Base-by-base conservation (phyloP, 2,113 vertebrate species). In the Solenodon paradoxus region DNA sequence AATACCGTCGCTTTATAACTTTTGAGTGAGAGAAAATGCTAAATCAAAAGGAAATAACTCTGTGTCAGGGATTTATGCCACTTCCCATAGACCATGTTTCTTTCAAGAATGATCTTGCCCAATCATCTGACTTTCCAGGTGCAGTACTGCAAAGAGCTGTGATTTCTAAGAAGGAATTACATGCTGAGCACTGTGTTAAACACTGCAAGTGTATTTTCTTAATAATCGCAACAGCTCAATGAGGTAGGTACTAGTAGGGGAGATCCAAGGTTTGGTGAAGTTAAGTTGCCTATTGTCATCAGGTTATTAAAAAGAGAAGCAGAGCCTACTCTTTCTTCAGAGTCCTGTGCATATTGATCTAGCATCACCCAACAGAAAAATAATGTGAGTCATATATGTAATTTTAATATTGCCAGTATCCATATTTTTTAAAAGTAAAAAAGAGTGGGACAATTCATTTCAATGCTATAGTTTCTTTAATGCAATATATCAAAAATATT, bases 21-120 rank as follows among this genome's bases (percentile, higher is more conserved):
- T n/a, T 53, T 61, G 75, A 81, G 79, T 93, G 68, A 66, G 49
- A n/a, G 45, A 80, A 80, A 92, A 92, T 63, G 35, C 59, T 9
- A 80, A 80, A 66, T 90, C 47, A 38, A 75, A 95, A 95, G 87
- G n/a, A 95, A 95, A 83, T 4, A 47, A 71, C 15, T 92, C 74
- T 13, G 45, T 69, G 38, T 80, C 19, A 68, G 26, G 42, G 20
- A 83, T 84, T 63, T 84, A 61, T 78, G 64, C 66, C 47, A 35
- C 93, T 68, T 79, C 53, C 75, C 40, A 30, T 19, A 17, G 22
- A 49, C 7, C 10, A 26, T 79, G 66, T 84, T 85, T 38, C 32
- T 66, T 15, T 92, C 53, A 13, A 32, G 55, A 45, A 69, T 35
- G 53, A 71, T 77, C 66, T n/a, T n/a, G 40, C n/a, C 59, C 35